Evolutionary conservation across 2,797 vertebrate species (phyloP).

Genomic region (Macropodus opercularis): DNA sequence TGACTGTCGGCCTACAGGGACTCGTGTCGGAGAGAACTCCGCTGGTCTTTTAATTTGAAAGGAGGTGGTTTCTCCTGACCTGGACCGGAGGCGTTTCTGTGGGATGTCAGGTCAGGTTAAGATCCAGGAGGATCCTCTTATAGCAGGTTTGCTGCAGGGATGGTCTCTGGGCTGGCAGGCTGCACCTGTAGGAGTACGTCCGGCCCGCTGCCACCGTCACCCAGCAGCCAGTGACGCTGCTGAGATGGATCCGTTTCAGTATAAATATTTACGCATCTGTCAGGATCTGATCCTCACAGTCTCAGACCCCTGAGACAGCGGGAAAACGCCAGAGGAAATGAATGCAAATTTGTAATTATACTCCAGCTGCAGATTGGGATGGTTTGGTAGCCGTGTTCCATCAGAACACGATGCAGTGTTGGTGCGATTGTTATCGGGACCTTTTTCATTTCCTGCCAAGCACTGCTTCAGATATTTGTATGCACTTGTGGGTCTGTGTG

Average conservation of each 20-base stretch:
- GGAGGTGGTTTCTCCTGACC: constrained; percentile 7
- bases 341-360: constrained; percentile 63
- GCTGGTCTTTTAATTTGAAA: constrained; percentile 27
- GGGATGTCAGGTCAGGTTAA: constrained; percentile 6
- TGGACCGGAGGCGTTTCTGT: not conserved
- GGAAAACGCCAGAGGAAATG: constrained; percentile 48
- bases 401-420: constrained; percentile 19
- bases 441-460: constrained; percentile 68
- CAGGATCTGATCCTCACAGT: constrained; percentile 21
- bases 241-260: constrained; percentile 30
- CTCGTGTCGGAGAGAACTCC: not conserved
- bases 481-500: constrained; percentile 28
- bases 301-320: constrained; percentile 35
- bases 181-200: not conserved
- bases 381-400: constrained; percentile 36
- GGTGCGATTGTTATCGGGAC: constrained; percentile 58
- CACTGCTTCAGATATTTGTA: constrained; percentile 30
- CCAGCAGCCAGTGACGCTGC: constrained; percentile 8
- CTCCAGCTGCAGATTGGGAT: constrained; percentile 40
- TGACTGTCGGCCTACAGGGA: not conserved
- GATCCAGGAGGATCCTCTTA: constrained; percentile 1
- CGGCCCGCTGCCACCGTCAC: not conserved
- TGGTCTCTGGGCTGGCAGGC: constrained; percentile 7
- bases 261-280: constrained; percentile 48
- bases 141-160: constrained; percentile 7